These are phyloP conservation scores for Ellobius talpinus DNA, from an alignment of 2,113 vertebrate genomes.

Conservation along the genomic window DNA sequence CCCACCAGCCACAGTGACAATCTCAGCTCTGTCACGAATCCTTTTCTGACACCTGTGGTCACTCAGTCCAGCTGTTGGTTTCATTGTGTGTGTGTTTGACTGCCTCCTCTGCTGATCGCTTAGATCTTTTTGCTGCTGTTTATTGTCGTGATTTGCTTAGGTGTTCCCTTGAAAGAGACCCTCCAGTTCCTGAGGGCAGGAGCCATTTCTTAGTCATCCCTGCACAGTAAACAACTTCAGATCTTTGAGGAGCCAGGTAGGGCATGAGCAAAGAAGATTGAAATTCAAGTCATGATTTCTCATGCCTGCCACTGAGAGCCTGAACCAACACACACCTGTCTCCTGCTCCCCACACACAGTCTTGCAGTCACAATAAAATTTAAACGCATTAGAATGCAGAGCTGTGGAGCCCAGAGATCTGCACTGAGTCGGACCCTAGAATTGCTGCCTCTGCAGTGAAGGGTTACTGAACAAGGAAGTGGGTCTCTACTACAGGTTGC, in stretches of 20 bases:
- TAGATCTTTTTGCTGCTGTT: neutral
- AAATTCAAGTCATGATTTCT: constrained; percentile 33
- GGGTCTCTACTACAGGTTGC: neutral
- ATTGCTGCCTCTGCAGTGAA: neutral
- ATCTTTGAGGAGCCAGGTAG: neutral
- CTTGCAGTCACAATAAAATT: neutral
- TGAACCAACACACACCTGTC: constrained; percentile 54
- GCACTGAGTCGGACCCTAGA: neutral
- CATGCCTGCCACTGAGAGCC: neutral
- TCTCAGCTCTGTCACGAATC: neutral
- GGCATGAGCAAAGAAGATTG: neutral
- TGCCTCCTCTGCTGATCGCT: neutral
- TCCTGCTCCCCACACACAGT: neutral
- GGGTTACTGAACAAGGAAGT: neutral
- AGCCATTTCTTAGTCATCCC: neutral
- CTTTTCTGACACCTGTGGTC: neutral
- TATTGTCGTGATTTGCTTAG: neutral
- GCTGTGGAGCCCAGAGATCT: neutral
- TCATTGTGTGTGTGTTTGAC: neutral
- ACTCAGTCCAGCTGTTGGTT: neutral
- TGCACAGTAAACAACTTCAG: neutral
- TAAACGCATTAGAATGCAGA: constrained; percentile 1
- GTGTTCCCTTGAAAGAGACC: neutral
- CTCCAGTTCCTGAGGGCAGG: neutral
- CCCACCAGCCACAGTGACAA: neutral